These are phyloP conservation scores for Oithona nana DNA, from an alignment of 2,888 invertebrate genomes.

Conservation along the genomic window DNA sequence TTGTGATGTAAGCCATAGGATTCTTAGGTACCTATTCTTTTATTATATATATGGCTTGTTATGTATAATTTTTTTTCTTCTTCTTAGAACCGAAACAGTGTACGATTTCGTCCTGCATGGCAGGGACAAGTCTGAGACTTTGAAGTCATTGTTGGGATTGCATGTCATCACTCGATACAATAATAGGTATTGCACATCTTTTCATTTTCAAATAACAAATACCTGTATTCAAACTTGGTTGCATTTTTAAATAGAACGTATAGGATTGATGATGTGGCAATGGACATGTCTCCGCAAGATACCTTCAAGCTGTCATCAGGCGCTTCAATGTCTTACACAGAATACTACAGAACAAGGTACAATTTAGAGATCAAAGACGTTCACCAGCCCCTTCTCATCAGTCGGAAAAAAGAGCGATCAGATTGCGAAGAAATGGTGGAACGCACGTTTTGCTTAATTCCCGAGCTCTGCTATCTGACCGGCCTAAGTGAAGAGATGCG, in stretches of 20 bases:
- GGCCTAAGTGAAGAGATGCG: constrained; percentile 70
- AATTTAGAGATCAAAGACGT: constrained; percentile 49
- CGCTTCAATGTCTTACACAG: constrained; percentile 40
- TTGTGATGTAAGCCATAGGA: constrained; percentile 63
- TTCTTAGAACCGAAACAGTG: constrained; percentile 53
- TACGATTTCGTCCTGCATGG: constrained; percentile 33
- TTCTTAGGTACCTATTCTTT: too few species aligned
- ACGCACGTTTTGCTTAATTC: constrained; percentile 40
- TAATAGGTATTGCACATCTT: not conserved
- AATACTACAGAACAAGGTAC: constrained; percentile 65
- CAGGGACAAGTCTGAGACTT: not conserved
- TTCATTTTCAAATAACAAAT: not conserved
- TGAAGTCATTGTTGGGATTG: too few species aligned
- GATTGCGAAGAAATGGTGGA: not conserved
- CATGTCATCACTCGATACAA: too few species aligned
- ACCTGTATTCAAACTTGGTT: constrained; percentile 73
- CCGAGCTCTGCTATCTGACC: constrained; percentile 71
- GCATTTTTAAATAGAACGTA: constrained; percentile 79
- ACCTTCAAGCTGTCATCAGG: constrained; percentile 36
- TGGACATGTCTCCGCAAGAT: constrained; percentile 46
- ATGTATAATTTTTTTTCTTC: too few species aligned
- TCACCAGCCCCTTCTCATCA: constrained; percentile 55
- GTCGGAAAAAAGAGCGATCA: constrained; percentile 32
- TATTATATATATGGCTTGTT: too few species aligned
- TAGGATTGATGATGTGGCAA: constrained; percentile 62